Evolutionary conservation across 2,113 vertebrate genomes (phyloP).

Genomic region (Tragulus kanchil): DNA sequence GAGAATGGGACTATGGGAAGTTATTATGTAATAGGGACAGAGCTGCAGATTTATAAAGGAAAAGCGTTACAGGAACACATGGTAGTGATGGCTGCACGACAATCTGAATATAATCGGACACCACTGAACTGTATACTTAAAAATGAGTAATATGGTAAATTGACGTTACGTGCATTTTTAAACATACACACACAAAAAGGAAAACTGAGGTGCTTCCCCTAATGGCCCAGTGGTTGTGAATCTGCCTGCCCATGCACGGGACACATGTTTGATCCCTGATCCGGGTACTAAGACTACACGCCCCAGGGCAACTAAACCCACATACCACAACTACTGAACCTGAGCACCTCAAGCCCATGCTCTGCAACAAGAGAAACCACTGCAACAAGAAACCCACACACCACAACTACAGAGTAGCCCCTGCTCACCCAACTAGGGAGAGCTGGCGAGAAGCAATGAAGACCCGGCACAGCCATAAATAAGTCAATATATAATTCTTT

Average conservation of each 20-base stretch:
- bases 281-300: background rate
- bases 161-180: background rate
- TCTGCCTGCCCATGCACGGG: background rate
- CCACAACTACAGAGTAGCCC: background rate
- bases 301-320: background rate
- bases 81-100: background rate
- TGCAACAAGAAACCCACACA: fast-evolving
- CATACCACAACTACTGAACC: background rate
- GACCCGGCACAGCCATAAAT: background rate
- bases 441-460: background rate
- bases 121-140: background rate
- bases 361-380: background rate
- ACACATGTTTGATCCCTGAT: background rate
- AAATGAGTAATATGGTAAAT: background rate
- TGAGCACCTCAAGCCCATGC: background rate
- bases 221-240: background rate
- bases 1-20: background rate
- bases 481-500: background rate
- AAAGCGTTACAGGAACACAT: background rate
- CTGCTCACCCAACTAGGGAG: background rate
- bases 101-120: background rate
- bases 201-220: background rate
- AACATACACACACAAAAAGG: background rate
- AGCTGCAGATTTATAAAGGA: background rate
- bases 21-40: background rate